A percentile compares a stretch with the other conserved stretches of the same genome.
phyloP scores from a whole-genome alignment of 2,113 vertebrate genomes.

The Phalacrocorax carbo region DNA sequence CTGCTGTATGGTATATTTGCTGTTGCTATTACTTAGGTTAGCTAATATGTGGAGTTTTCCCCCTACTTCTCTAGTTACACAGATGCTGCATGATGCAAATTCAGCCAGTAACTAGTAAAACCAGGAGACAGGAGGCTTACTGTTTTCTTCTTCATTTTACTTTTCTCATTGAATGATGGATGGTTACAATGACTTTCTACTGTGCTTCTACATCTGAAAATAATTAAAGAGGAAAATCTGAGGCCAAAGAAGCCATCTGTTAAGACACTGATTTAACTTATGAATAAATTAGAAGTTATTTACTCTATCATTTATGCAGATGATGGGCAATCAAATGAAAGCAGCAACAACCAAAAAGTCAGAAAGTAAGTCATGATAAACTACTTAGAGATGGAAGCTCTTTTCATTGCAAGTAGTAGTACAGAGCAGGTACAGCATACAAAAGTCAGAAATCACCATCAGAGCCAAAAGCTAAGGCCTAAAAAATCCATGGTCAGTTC shows the following conservation, averaged over 20 bases:
- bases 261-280: not conserved
- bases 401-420: not conserved
- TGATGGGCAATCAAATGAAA: not conserved
- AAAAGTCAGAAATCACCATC: not conserved
- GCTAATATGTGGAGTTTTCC: not conserved
- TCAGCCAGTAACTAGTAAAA: not conserved
- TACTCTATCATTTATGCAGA: not conserved
- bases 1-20: not conserved
- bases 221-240: not conserved
- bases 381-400: not conserved
- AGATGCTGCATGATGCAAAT: not conserved
- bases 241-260: not conserved
- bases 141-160: not conserved
- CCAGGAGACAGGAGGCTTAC: not conserved
- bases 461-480: not conserved
- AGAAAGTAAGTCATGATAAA: not conserved
- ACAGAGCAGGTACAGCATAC: not conserved
- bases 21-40: not conserved
- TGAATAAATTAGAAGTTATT: not conserved
- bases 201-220: not conserved
- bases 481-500: not conserved
- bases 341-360: not conserved
- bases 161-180: not conserved
- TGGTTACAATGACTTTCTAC: not conserved
- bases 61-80: not conserved